Evolutionary conservation across 2,113 vertebrate genomes (phyloP), one percentile per base, ranked within the genome.

Genomic region (Chionodraco myersi): DNA sequence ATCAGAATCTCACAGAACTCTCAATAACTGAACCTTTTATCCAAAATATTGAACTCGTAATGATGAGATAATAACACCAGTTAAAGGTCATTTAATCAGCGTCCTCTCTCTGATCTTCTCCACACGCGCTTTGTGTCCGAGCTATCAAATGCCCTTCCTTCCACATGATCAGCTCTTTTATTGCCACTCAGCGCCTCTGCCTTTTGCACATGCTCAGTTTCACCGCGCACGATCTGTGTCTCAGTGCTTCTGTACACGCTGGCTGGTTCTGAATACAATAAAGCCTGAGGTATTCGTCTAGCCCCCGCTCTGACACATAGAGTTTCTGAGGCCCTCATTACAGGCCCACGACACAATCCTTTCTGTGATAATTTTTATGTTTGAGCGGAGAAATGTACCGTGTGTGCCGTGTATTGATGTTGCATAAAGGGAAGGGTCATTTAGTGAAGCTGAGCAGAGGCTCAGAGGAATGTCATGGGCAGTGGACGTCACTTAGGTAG

Each of bases 291-390:
- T 94, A 96, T 96, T 93, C 80, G 70, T 88, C 93, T 85, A 64
- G 90, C 94, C 94, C 93, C 91, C 93, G 89, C 91, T 93, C 92
- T 93, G 93, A 94, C 94, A 75, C 84, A 80, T 92, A 79, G 93
- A 94, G 95, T 95, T 94, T 95, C 94, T 93, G 93, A 91, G 96
- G 59, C 60, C 57, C 2, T 88, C 77, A 86, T 88, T 84, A 87
- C 73, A 90, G 74, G 72, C 77, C 75, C 75, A 23, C 1, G 23
- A 36, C 44, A 59, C 72, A 30, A 58, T 68, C 56, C 72, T 67
- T 49, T 66, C 61, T 69, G 41, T 65, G 53, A 10, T 87, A 71
- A 90, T 89, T 80, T 77, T 68, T 77, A 76, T 66, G 71, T 89
- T 85, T 74, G 59, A 77, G 68, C 12, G 34, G 6, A 72, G 41